Conservation (phyloP, 92 coral and sea anemone genomes). For the Umimayanthus kanabou region DNA sequence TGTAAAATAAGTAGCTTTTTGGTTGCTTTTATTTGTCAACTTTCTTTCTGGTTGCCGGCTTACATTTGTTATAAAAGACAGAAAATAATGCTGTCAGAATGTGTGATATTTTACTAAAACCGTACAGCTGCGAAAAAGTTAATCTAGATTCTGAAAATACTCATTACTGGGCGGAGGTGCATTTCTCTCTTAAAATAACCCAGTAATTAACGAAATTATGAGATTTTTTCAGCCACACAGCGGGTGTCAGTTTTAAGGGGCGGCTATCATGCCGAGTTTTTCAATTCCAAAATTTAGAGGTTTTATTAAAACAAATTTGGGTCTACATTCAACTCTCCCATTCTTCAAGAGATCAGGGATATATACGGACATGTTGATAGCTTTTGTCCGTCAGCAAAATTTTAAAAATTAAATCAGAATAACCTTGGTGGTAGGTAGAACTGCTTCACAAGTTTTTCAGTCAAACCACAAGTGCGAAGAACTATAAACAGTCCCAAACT, state of each 20-base stretch:
- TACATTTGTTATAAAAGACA: not conserved
- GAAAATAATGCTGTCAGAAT: not conserved
- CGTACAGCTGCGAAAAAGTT: constrained; percentile 4
- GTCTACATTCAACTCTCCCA: not conserved
- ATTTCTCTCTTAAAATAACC: not conserved
- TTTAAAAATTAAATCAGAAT: no score
- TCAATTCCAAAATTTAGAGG: no score
- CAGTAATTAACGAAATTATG: not conserved
- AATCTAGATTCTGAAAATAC: not conserved
- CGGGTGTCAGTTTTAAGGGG: not conserved
- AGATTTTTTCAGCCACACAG: not conserved
- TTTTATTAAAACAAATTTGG: no score
- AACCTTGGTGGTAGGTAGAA: not conserved
- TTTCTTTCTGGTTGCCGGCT: not conserved
- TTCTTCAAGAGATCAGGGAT: not conserved
- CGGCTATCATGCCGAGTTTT: not conserved
- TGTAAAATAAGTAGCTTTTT: not conserved
- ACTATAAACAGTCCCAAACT: not conserved
- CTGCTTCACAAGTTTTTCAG: not conserved
- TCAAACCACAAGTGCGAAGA: not conserved
- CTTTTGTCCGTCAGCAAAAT: not conserved
- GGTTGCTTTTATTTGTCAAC: not conserved
- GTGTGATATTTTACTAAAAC: not conserved
- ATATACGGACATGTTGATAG: not conserved
- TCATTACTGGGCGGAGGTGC: not conserved